Evolutionary conservation across 1,140 invertebrate species (phyloP), one percentile per base, ranked within the genome.

Genomic region (Chionoecetes opilio): DNA sequence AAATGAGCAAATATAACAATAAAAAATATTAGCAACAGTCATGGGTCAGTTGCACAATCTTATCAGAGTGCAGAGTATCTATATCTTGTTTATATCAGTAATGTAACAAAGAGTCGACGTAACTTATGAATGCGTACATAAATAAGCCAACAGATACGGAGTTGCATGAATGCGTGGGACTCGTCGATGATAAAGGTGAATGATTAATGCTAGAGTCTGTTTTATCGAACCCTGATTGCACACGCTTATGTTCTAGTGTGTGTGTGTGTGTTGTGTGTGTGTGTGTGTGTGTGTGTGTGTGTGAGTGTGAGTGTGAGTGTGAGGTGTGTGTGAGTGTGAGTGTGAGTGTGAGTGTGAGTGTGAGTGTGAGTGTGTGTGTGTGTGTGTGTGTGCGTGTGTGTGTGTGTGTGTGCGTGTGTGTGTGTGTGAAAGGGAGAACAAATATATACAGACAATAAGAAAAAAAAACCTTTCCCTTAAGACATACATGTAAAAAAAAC

Each of bases 201-300:
- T 53, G 11, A 53, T 53, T 53, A 53, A 53, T 53, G 46, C 21
- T 9, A 14, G 0, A 17, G 46, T 14, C 46, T 53, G 46, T 17
- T 53, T 53, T 53, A 53, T 53, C 46, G 46, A 17, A 17, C 46
- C 21, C 46, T 53, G 46, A 53, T 53, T 53, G 46, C 46, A 87
- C 31, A 31, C 46, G 11, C 46, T 53, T 53, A 91, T 53, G 63
- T 53, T 17, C 17, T 32, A 32, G n/a, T 63, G 53, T 32, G n/a
- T 29, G 53, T 91, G 41, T 91, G 29, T 87, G 85, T 87, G 21
- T 75, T 32, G 41, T 63, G 41, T 75, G 46, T 91, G 41, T 32
- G 46, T 41, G 88, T 90, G 88, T 63, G 41, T 75, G 89, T 63
- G 41, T 91, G 89, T 91, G 89, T 91, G 89, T 91, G 41, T 91